Percentiles rank a stretch among this genome's conserved stretches.
Evolutionary conservation across 2,113 vertebrate species (phyloP).

Genomic region (Hystrix brachyura): DNA sequence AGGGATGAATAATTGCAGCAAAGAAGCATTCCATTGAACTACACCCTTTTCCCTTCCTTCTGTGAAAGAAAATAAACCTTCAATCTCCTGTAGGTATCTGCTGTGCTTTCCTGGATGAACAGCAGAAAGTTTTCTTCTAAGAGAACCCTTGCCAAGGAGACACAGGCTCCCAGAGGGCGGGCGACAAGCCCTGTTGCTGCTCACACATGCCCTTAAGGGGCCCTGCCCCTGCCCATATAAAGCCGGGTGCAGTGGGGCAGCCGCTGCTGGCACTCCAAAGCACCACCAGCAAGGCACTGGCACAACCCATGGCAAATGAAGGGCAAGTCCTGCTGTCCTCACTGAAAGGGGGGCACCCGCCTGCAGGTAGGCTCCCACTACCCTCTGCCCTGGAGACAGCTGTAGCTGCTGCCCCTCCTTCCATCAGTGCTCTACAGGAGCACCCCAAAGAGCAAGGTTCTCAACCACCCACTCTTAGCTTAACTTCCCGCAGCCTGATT

Average conservation of each 20-base stretch:
- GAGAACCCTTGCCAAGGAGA: slow-evolving; percentile 20
- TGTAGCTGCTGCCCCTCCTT: background rate
- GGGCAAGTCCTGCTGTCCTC: slow-evolving; percentile 61
- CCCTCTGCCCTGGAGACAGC: background rate
- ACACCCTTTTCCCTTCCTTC: background rate
- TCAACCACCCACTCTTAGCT: background rate
- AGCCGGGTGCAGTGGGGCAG: slow-evolving; percentile 60
- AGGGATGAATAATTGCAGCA: background rate
- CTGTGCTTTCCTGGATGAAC: background rate
- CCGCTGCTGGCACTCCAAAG: slow-evolving; percentile 53
- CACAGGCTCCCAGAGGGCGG: slow-evolving; percentile 13
- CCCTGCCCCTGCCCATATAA: slow-evolving; percentile 73
- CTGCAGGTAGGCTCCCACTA: slow-evolving; percentile 82
- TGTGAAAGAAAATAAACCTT: background rate
- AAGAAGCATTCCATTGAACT: slow-evolving; percentile 37
- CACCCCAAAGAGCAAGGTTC: background rate
- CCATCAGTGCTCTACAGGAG: background rate
- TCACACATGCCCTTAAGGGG: slow-evolving; percentile 80
- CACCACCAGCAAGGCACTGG: slow-evolving; percentile 41
- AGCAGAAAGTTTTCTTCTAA: background rate
- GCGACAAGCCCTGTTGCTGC: slow-evolving; percentile 73
- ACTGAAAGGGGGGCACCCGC: slow-evolving; percentile 79
- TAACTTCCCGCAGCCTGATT: background rate
- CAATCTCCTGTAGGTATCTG: background rate
- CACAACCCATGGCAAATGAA: slow-evolving; percentile 75